These are phyloP conservation scores for Patella caerulea DNA, from an alignment of 2,888 invertebrate species.

Conservation along the genomic window DNA sequence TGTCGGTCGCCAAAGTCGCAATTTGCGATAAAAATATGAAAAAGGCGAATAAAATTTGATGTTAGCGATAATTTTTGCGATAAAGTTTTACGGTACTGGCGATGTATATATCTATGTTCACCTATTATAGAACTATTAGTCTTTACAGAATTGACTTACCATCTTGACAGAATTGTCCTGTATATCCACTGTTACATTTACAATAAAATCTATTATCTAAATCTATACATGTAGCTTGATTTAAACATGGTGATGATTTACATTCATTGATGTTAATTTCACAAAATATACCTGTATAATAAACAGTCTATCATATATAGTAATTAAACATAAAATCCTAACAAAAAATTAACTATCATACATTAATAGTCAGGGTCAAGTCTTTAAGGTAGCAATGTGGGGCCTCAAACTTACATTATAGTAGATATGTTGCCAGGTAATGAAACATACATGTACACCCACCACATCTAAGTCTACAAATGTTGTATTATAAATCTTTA, in stretches of 20 bases:
- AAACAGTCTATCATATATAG: not conserved
- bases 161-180: conserved; percentile 22
- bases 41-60: no score
- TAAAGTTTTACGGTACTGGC: no score
- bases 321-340: not conserved
- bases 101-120: conserved; percentile 13
- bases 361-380: no score
- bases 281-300: conserved; percentile 31
- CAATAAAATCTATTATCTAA: conserved; percentile 24
- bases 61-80: no score
- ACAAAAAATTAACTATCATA: not conserved
- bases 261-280: conserved; percentile 32
- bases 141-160: not conserved
- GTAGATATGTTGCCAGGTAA: no score
- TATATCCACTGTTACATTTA: conserved; percentile 30
- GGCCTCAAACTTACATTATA: no score
- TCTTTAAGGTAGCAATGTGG: not conserved
- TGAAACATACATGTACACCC: no score
- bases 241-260: conserved; percentile 29
- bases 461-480: no score
- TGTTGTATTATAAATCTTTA: no score
- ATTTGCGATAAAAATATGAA: no score
- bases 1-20: no score
- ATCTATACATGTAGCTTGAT: conserved; percentile 32
- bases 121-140: not conserved